Conservation (phyloP, 2,113 vertebrate species). For the Ammodytes marinus region DNA sequence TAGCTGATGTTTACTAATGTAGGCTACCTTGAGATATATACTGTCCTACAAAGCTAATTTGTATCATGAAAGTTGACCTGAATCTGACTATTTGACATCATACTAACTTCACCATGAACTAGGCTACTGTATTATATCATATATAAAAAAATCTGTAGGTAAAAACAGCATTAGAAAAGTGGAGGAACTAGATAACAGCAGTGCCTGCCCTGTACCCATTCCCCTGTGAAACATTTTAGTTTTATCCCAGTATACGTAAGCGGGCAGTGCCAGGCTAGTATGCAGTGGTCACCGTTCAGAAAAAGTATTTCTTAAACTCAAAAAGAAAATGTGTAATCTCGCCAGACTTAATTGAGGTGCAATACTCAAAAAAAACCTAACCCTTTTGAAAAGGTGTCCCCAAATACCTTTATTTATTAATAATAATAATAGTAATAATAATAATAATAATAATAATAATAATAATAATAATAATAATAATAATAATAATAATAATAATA, state of each 20-base stretch:
- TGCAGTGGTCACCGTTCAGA: too few relatives aligned
- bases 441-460: too few relatives aligned
- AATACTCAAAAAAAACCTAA: not conserved
- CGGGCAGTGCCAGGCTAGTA: too few relatives aligned
- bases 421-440: too few relatives aligned
- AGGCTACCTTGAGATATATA: not conserved
- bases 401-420: too few relatives aligned
- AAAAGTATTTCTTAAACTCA: too few relatives aligned
- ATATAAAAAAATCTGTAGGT: not conserved
- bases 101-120: not conserved
- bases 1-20: not conserved
- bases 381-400: too few relatives aligned
- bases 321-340: too few relatives aligned
- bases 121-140: not conserved
- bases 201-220: too few relatives aligned
- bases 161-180: not conserved
- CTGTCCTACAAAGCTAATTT: not conserved
- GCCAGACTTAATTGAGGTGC: not conserved
- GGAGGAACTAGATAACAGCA: not conserved
- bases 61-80: not conserved
- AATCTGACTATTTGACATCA: not conserved
- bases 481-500: not conserved
- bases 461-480: too few relatives aligned
- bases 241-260: too few relatives aligned
- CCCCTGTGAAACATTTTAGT: too few relatives aligned